These are phyloP conservation scores for Bombyx huttoni DNA, from an alignment of 2,888 invertebrate species.

Conservation along the genomic window DNA sequence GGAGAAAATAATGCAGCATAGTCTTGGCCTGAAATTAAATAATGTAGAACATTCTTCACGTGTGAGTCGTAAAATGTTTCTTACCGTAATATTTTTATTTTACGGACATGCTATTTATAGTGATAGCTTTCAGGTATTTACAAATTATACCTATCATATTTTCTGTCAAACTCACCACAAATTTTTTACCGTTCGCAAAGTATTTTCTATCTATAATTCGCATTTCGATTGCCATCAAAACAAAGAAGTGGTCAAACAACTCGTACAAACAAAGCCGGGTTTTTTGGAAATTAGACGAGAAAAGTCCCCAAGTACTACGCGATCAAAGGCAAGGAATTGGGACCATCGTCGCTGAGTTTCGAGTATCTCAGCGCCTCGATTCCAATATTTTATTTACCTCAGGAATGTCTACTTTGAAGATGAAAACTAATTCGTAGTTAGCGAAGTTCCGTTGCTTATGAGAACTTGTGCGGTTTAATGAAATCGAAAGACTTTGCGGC, in stretches of 20 bases:
- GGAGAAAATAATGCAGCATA: slow-evolving; percentile 44
- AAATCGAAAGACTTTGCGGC: slow-evolving; percentile 35
- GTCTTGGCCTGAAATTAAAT: slow-evolving; percentile 35
- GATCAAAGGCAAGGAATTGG: slow-evolving; percentile 47
- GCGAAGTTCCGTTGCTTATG: slow-evolving; percentile 24
- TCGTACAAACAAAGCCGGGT: slow-evolving; percentile 30
- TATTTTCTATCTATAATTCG: slow-evolving; percentile 6
- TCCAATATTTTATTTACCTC: slow-evolving; percentile 50
- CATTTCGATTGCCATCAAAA: slow-evolving; percentile 28
- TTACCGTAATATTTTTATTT: background rate
- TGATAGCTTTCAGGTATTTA: background rate
- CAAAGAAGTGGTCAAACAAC: slow-evolving; percentile 38
- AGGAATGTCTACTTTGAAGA: slow-evolving; percentile 57
- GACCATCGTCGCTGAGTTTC: slow-evolving; percentile 22
- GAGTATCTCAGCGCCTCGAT: slow-evolving; percentile 28
- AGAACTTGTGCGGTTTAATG: slow-evolving; percentile 31
- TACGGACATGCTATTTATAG: slow-evolving; percentile 5
- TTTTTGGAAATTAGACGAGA: slow-evolving; percentile 39
- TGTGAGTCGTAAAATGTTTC: background rate
- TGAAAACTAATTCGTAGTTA: slow-evolving; percentile 58
- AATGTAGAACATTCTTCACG: slow-evolving; percentile 15
- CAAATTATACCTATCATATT: background rate
- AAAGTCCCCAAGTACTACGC: slow-evolving; percentile 37
- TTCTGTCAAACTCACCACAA: background rate
- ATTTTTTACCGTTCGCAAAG: too few relatives aligned